These are phyloP conservation scores for Hormaphis cornu DNA, from an alignment of 1,140 invertebrate genomes.

Conservation along the genomic window DNA sequence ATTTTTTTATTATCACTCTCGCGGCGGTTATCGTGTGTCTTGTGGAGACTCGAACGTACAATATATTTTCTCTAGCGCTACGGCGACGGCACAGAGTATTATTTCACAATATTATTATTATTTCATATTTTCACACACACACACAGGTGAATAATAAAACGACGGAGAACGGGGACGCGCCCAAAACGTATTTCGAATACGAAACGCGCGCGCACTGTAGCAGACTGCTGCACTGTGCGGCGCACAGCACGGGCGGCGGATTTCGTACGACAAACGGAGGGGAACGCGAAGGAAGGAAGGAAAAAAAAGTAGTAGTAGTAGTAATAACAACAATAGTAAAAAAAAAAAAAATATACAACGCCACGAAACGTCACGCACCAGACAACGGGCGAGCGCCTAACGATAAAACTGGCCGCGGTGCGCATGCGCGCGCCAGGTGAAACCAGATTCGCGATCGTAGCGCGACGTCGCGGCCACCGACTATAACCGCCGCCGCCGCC, in stretches of 20 bases:
- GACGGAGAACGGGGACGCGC: neutral
- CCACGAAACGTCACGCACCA: slow-evolving; percentile 26
- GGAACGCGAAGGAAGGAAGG: neutral
- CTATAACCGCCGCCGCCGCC: neutral
- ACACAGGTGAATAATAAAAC: neutral
- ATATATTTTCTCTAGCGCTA: neutral
- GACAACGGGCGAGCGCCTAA: slow-evolving; percentile 18
- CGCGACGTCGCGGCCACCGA: neutral
- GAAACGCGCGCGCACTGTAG: slow-evolving; percentile 4
- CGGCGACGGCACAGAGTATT: too few relatives aligned
- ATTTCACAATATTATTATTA: too few relatives aligned
- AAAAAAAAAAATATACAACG: slow-evolving; percentile 9
- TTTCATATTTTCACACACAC: neutral
- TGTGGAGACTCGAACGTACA: too few relatives aligned
- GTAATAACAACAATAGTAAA: neutral
- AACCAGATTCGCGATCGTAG: slow-evolving; percentile 19
- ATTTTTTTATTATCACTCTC: too few relatives aligned
- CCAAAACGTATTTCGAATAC: neutral
- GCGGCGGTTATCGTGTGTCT: neutral
- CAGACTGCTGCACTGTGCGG: neutral
- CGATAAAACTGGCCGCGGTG: slow-evolving; percentile 9
- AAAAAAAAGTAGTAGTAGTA: too few relatives aligned
- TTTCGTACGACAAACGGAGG: slow-evolving; percentile 17
- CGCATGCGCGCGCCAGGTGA: slow-evolving; percentile 29
- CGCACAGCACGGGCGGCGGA: slow-evolving; percentile 11